Base-by-base conservation (phyloP, 2,888 invertebrate genomes). In the Ochropleura leucogaster region DNA sequence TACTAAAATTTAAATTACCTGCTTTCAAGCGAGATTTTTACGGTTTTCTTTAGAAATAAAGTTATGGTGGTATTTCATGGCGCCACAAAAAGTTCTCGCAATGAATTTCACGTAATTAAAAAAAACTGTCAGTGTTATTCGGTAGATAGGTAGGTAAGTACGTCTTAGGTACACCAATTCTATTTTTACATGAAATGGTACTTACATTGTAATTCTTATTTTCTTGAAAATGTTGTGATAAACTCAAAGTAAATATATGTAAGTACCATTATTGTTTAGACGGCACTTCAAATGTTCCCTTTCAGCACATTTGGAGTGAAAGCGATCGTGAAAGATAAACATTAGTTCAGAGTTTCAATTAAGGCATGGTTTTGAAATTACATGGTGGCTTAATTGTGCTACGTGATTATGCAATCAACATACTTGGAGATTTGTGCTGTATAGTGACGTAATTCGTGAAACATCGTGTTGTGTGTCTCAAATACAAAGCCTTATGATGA, bases 331-430 rank as follows among this genome's bases (percentile, higher is more conserved):
- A 47, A 68, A 74, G 74, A 72, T 74, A 82, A 83, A 83, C 57
- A 81, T 74, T 83, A 67, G 67, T 72, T 72, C 47, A n/a, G 63
- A 73, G 55, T 72, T 80, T 75, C 68, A 76, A 72, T 81, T 83
- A 81, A 42, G 51, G 18, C 30, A 72, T 68, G 69, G 65, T 73
- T 80, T 79, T 74, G 73, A 79, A 74, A 74, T 76, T 65, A 81
- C 44, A 55, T 55, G 57, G 44, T 60, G 53, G 62, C 60, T 53
- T 74, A 73, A 74, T 68, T 68, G 44, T 59, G n/a, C 30, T 67
- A 62, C 46, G 65, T 20, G 64, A 71, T 69, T 66, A 71, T 59
- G n/a, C 57, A 72, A 74, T 74, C 46, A 72, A 67, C 53, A 68
- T 49, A 74, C 30, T 62, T 20, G n/a, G 51, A 73, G 63, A 64